phyloP scores from a whole-genome alignment of 1,140 invertebrate genomes.

The Sinella curviseta region DNA sequence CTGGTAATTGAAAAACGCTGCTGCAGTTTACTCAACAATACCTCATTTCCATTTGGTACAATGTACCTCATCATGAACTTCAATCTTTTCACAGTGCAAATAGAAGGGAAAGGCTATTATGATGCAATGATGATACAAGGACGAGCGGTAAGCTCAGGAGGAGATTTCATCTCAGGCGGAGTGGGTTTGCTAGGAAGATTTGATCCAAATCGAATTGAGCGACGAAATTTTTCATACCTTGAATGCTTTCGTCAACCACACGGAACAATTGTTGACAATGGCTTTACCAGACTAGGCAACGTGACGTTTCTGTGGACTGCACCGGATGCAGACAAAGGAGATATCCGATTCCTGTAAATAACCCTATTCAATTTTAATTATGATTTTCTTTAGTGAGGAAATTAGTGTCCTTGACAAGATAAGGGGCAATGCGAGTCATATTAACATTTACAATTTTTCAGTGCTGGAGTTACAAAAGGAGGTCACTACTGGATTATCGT shows the following conservation, averaged over 20 bases:
- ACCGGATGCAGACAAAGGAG: conserved; percentile 41
- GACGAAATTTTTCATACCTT: conserved; percentile 34
- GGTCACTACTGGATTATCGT: conserved; percentile 47
- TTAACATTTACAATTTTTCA: too few species aligned
- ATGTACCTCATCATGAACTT: not conserved
- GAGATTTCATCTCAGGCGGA: conserved; percentile 27
- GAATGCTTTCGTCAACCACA: conserved; percentile 41
- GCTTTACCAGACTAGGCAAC: conserved; percentile 37
- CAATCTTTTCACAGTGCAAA: conserved; percentile 31
- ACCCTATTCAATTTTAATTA: too few species aligned
- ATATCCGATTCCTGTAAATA: conserved; percentile 45
- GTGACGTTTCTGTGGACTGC: conserved; percentile 43
- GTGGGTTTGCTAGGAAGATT: conserved; percentile 45
- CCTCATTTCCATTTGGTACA: too few species aligned
- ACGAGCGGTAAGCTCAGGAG: conserved; percentile 22
- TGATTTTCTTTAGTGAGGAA: too few species aligned
- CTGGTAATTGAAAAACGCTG: too few species aligned
- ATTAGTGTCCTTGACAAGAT: too few species aligned
- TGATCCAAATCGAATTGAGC: conserved; percentile 23
- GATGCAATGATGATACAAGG: conserved; percentile 44
- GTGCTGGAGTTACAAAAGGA: conserved; percentile 42
- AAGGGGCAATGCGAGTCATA: too few species aligned
- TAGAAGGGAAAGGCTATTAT: conserved; percentile 42
- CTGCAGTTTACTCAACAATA: too few species aligned
- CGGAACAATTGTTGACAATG: conserved; percentile 43